These are phyloP conservation scores for Hirtodrosophila trivittata DNA, from an alignment of 2,888 invertebrate genomes.

Conservation along the genomic window DNA sequence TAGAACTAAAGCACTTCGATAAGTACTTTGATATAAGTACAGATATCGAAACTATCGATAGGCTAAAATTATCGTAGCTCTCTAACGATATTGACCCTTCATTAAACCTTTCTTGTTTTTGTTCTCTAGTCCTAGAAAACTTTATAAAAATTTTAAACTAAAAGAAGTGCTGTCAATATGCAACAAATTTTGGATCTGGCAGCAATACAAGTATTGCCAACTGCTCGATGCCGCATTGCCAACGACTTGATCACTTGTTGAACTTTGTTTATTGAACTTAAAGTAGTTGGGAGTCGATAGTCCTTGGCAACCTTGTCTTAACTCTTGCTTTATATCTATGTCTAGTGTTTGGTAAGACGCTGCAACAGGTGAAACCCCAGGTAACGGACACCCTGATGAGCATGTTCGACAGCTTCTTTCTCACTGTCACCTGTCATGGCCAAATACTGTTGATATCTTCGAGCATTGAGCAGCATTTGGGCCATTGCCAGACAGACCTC, in stretches of 20 bases:
- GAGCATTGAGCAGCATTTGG: conserved; percentile 92
- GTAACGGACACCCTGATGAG: conserved; percentile 87
- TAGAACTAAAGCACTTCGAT: background rate
- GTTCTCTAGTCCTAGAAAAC: too few relatives aligned
- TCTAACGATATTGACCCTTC: background rate
- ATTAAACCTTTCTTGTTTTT: background rate
- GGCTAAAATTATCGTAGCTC: background rate
- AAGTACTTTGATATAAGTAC: background rate
- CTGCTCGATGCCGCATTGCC: too few relatives aligned
- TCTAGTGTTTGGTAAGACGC: conserved; percentile 85
- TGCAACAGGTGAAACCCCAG: conserved; percentile 85
- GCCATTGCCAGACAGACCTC: conserved; percentile 93
- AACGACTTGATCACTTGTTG: too few relatives aligned
- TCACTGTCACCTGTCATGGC: conserved; percentile 91
- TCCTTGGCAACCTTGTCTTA: too few relatives aligned
- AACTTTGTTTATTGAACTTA: too few relatives aligned
- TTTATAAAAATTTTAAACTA: too few relatives aligned
- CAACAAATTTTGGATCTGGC: too few relatives aligned
- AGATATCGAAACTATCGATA: background rate
- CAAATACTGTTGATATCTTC: conserved; percentile 94
- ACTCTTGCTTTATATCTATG: conserved; percentile 10
- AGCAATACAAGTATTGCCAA: too few relatives aligned
- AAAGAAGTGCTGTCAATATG: too few relatives aligned
- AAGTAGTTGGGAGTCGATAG: too few relatives aligned
- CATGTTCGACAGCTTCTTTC: conserved; percentile 90